These are phyloP conservation scores for Manacus vitellinus DNA, from an alignment of 2,113 vertebrate species.

Conservation along the genomic window DNA sequence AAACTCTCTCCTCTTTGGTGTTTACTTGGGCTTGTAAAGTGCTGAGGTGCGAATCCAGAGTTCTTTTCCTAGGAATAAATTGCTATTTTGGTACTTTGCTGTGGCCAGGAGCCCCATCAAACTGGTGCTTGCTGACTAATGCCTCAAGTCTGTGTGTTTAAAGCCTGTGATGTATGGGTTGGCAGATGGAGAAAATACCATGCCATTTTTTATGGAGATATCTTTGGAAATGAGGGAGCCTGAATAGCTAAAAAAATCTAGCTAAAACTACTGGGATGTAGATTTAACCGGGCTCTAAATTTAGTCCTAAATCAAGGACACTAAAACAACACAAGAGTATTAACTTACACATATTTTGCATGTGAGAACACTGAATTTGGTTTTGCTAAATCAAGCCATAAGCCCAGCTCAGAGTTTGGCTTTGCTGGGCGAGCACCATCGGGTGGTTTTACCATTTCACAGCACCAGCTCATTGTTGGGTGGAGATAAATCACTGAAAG, in stretches of 20 bases:
- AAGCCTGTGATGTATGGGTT: neutral
- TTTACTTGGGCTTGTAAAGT: neutral
- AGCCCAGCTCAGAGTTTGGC: neutral
- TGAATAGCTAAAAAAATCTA: neutral
- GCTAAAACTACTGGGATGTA: neutral
- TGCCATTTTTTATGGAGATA: conserved; percentile 9
- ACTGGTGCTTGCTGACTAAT: conserved; percentile 14
- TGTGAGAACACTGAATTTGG: neutral
- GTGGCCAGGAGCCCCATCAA: neutral
- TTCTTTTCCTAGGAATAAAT: neutral
- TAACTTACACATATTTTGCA: neutral
- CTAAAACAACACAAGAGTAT: neutral
- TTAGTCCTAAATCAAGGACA: neutral
- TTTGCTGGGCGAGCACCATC: neutral
- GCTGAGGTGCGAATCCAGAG: neutral
- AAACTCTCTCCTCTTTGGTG: neutral
- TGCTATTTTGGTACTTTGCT: neutral
- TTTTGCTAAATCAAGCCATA: conserved; percentile 1
- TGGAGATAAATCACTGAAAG: neutral
- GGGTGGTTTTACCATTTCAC: neutral
- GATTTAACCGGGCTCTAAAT: neutral
- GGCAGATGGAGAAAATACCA: conserved; percentile 42
- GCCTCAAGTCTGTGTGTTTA: neutral
- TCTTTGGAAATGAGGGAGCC: conserved; percentile 23
- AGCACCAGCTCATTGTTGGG: neutral